These are phyloP conservation scores for Toxotes lorentzi DNA, from an alignment of 2,797 vertebrate species.

Conservation along the genomic window DNA sequence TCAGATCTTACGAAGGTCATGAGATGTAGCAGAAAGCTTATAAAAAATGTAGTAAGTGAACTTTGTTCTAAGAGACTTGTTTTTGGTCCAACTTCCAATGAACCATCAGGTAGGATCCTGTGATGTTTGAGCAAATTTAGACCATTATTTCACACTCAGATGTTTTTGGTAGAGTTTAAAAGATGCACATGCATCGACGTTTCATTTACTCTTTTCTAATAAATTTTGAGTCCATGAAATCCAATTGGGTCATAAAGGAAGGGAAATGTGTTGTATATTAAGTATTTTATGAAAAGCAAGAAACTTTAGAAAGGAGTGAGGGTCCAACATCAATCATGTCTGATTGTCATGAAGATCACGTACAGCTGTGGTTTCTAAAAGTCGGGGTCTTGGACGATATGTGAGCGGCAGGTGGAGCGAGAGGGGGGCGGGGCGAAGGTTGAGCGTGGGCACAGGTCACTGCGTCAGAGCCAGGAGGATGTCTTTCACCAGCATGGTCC, in stretches of 20 bases:
- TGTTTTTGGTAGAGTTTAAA: background rate
- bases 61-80: no score
- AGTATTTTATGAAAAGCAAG: background rate
- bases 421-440: constrained; percentile 2
- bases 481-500: constrained; percentile 97
- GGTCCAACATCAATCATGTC: constrained; percentile 26
- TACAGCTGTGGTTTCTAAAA: constrained; percentile 40
- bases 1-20: background rate
- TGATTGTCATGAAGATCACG: constrained; percentile 64
- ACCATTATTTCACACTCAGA: background rate
- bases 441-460: constrained; percentile 75
- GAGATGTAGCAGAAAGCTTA: background rate
- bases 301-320: background rate
- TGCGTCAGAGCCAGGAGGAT: constrained; percentile 91
- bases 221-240: background rate
- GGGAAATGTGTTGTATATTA: background rate
- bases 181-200: background rate
- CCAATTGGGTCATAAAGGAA: background rate
- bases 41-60: background rate
- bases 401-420: constrained; percentile 5
- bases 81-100: background rate
- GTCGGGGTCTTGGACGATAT: background rate
- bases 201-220: background rate
- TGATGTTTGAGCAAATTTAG: background rate
- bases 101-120: background rate